Percentiles rank a stretch among this genome's conserved stretches.
Conservation (phyloP, 2,888 invertebrate species). For the Morinoia aosen region DNA sequence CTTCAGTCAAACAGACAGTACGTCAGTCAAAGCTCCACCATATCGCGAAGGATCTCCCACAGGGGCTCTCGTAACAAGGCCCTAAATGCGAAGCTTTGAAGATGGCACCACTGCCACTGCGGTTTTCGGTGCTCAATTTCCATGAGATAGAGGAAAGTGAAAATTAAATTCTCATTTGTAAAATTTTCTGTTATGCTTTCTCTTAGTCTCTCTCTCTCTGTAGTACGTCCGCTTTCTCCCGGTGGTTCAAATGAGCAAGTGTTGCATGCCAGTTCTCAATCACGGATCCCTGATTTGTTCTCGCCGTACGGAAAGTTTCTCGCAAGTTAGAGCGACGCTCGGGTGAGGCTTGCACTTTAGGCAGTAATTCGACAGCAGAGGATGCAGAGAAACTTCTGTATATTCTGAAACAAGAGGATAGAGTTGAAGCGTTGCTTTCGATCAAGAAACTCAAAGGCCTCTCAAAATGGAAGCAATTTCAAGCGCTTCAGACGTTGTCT, state of each 20-base stretch:
- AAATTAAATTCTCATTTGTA: not conserved
- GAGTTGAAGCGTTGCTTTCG: not conserved
- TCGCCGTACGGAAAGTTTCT: not conserved
- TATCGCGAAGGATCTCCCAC: not conserved
- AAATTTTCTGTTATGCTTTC: not conserved
- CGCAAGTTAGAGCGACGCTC: not conserved
- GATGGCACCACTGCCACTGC: not conserved
- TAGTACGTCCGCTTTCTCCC: not conserved
- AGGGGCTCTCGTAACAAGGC: not conserved
- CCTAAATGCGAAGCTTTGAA: not conserved
- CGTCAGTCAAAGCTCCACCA: not conserved
- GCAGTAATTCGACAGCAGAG: not conserved
- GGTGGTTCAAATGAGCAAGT: not conserved
- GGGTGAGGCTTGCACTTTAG: no score
- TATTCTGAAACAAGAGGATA: no score
- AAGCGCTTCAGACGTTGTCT: not conserved
- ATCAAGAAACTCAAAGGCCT: not conserved
- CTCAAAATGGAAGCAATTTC: not conserved
- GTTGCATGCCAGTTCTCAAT: not conserved
- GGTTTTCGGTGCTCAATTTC: not conserved
- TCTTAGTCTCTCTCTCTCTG: not conserved
- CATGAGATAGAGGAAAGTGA: not conserved
- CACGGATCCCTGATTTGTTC: not conserved
- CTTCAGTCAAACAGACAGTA: not conserved
- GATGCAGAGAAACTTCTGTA: no score